Conservation (phyloP, 2,797 vertebrate genomes). For the Euphonia xanthogaster region DNA sequence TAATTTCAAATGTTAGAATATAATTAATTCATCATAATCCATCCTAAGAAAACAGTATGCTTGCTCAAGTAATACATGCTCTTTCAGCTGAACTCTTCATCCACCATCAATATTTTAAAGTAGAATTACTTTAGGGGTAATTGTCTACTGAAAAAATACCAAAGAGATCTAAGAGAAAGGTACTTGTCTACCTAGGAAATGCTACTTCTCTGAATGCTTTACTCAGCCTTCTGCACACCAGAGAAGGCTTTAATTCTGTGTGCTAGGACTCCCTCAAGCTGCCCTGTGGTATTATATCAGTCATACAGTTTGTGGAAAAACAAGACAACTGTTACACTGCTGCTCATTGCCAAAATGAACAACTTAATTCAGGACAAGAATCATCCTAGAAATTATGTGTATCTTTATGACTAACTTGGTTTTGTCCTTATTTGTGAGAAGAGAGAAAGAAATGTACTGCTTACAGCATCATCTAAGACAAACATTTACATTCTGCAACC, state of each 20-base stretch:
- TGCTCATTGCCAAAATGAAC: not conserved
- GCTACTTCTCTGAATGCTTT: not conserved
- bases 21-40: not conserved
- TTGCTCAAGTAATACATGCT: not conserved
- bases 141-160: not conserved
- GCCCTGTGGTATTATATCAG: not conserved
- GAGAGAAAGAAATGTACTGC: not conserved
- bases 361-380: not conserved
- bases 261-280: not conserved
- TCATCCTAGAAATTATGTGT: not conserved
- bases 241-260: not conserved
- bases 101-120: constrained; percentile 7
- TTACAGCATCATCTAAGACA: not conserved
- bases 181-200: not conserved
- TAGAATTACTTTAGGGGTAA: not conserved
- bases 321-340: not conserved
- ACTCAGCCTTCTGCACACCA: not conserved
- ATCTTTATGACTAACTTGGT: not conserved
- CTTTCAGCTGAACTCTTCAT: not conserved
- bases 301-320: not conserved
- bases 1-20: constrained; percentile 3
- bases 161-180: not conserved
- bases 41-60: not conserved
- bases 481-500: constrained; percentile 27
- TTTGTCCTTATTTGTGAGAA: not conserved